phyloP scores from a whole-genome alignment of 1,140 invertebrate genomes.

The Caenorhabditis brenneri region DNA sequence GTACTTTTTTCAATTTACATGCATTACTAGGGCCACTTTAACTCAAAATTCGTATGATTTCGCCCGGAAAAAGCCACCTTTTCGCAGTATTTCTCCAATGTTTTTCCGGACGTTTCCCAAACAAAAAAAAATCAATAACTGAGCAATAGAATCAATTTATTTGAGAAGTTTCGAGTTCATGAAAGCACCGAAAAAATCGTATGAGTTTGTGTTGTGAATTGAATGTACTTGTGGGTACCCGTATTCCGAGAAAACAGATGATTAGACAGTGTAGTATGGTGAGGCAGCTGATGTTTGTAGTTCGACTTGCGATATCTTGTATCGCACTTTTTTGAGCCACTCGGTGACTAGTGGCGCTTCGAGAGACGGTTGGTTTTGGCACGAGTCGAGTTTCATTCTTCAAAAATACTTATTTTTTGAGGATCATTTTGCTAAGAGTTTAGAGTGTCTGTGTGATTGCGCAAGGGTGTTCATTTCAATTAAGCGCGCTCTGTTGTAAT shows the following conservation, averaged over 20 bases:
- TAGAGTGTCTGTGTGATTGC: too few relatives aligned
- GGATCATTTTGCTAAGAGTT: too few relatives aligned
- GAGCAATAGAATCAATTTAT: not conserved
- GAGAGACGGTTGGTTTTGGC: conserved; percentile 76
- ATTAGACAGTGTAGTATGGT: conserved; percentile 83
- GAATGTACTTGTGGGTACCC: not conserved
- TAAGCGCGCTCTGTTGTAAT: too few relatives aligned
- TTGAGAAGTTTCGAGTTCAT: not conserved
- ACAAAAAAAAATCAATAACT: too few relatives aligned
- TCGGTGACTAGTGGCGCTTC: conserved; percentile 65
- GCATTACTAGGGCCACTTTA: too few relatives aligned
- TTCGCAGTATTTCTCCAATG: too few relatives aligned
- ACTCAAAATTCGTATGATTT: too few relatives aligned
- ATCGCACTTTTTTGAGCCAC: conserved; percentile 90
- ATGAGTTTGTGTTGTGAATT: not conserved
- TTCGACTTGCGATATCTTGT: conserved; percentile 97
- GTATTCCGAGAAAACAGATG: not conserved
- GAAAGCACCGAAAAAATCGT: conserved; percentile 31
- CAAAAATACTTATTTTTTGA: not conserved
- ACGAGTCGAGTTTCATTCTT: conserved; percentile 83
- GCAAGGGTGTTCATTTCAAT: too few relatives aligned
- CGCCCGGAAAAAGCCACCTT: too few relatives aligned
- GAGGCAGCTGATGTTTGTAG: conserved; percentile 89
- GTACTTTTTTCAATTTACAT: too few relatives aligned
- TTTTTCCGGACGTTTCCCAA: too few relatives aligned